phyloP scores from a whole-genome alignment of 2,797 vertebrate species.

The Enteromius unitaeniatus region DNA sequence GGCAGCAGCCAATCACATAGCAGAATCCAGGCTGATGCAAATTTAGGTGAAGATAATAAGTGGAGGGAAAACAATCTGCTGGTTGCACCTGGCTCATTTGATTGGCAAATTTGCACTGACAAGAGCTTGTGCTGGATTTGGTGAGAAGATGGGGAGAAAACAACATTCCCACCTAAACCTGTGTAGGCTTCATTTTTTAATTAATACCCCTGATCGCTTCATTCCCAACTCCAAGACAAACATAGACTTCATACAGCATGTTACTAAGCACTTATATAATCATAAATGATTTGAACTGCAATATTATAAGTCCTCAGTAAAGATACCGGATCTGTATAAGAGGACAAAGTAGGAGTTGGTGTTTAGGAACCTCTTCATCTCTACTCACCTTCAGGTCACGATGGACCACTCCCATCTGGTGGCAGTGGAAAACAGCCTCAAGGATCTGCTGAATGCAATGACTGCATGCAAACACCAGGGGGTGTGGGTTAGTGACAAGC shows the following conservation, averaged over 20 bases:
- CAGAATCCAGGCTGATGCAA: constrained; percentile 63
- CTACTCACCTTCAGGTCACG: constrained; percentile 97
- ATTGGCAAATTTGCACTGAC: constrained; percentile 72
- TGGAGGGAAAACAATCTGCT: constrained; percentile 56
- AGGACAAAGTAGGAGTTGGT: constrained; percentile 27
- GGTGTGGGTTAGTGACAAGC: constrained; percentile 90
- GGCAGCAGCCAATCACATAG: constrained; percentile 67
- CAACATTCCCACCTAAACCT: not conserved
- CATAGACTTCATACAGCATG: not conserved
- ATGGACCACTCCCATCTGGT: constrained; percentile 98
- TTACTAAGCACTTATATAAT: not conserved
- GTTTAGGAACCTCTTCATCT: constrained; percentile 62
- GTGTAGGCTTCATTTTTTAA: not conserved
- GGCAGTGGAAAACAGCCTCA: constrained; percentile 97
- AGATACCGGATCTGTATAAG: not conserved
- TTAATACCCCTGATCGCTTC: not conserved
- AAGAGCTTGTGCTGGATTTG: not conserved
- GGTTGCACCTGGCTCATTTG: constrained; percentile 77
- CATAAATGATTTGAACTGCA: not conserved
- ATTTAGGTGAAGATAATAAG: constrained; percentile 53
- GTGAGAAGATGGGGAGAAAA: constrained; percentile 13
- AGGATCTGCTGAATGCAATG: constrained; percentile 99
- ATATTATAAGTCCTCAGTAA: not conserved
- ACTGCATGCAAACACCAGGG: constrained; percentile 97
- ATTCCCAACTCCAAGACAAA: not conserved